phyloP scores from a whole-genome alignment of 2,113 vertebrate genomes.

The Serinus canaria region DNA sequence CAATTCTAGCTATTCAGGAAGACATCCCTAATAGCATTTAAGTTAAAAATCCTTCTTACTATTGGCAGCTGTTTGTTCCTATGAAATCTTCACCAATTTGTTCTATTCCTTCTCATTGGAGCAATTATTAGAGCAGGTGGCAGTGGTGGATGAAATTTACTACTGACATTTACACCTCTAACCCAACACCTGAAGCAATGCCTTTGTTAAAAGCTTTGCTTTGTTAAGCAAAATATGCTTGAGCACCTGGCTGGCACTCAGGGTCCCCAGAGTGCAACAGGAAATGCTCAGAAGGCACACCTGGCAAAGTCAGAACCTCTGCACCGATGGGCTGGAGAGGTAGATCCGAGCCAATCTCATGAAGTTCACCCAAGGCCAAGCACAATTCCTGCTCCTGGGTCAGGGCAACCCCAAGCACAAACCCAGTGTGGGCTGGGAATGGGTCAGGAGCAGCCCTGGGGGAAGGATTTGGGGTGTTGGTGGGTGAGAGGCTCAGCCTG shows the following conservation, averaged over 20 bases:
- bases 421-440: background rate
- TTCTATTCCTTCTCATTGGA: background rate
- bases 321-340: background rate
- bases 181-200: background rate
- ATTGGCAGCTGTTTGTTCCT: background rate
- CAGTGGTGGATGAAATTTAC: background rate
- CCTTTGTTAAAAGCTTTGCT: background rate
- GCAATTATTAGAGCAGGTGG: background rate
- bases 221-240: background rate
- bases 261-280: background rate
- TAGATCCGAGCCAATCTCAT: background rate
- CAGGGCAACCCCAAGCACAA: background rate
- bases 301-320: background rate
- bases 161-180: background rate
- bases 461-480: background rate
- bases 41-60: background rate
- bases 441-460: background rate
- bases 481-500: rapidly evolving
- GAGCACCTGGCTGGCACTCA: background rate
- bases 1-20: background rate
- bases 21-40: background rate
- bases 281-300: background rate
- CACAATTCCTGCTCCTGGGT: background rate
- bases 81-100: background rate
- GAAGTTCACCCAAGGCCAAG: background rate